A percentile compares a stretch with the other conserved stretches of the same genome.
phyloP scores from a whole-genome alignment of 2,888 invertebrate genomes.

The Cheilosia impressa region DNA sequence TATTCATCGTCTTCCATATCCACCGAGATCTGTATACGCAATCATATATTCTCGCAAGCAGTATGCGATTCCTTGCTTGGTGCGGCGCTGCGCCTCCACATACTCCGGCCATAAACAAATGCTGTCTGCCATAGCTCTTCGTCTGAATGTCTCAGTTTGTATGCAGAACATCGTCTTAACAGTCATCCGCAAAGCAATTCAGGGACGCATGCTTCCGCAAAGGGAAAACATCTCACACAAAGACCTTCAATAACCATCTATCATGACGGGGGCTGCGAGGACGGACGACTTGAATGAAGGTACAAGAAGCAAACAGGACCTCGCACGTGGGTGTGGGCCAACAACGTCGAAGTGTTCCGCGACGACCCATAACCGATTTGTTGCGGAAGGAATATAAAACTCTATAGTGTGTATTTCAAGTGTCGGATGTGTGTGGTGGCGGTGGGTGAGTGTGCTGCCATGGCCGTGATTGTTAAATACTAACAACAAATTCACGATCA shows the following conservation, averaged over 20 bases:
- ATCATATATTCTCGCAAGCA: constrained; percentile 51
- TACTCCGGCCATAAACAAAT: constrained; percentile 43
- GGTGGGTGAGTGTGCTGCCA: constrained; percentile 4
- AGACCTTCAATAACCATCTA: constrained; percentile 56
- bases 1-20: constrained; percentile 50
- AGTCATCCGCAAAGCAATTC: constrained; percentile 61
- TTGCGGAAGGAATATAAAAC: constrained; percentile 60
- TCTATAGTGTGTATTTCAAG: constrained; percentile 20
- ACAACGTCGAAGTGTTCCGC: constrained; percentile 29
- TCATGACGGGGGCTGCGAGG: constrained; percentile 13
- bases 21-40: constrained; percentile 38
- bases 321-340: neutral
- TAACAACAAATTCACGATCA: constrained; percentile 60
- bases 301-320: constrained; percentile 10
- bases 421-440: neutral
- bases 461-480: constrained; percentile 60
- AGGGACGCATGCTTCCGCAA: constrained; percentile 25
- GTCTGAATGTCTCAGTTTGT: constrained; percentile 66
- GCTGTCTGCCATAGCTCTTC: constrained; percentile 54
- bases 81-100: constrained; percentile 16
- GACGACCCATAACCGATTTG: constrained; percentile 64
- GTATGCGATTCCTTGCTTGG: constrained; percentile 32
- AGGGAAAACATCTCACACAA: constrained; percentile 32
- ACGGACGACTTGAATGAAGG: neutral
- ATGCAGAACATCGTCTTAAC: constrained; percentile 61